These are phyloP conservation scores for Euwallacea fornicatus DNA, from an alignment of 1,140 invertebrate genomes.

Conservation along the genomic window DNA sequence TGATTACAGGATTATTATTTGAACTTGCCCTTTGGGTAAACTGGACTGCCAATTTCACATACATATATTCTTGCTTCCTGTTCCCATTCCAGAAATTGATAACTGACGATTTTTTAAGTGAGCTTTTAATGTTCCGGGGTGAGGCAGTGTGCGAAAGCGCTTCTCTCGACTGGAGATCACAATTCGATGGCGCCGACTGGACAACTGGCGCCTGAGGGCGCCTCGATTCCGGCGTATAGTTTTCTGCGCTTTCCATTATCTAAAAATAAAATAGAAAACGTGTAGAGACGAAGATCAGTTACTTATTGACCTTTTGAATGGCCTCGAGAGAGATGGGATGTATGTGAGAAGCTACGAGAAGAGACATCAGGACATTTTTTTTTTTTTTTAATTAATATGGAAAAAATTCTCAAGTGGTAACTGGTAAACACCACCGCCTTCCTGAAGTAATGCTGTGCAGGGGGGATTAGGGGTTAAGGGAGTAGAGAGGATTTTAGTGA, in stretches of 20 bases:
- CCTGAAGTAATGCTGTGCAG: no score
- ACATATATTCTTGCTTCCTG: constrained; percentile 7
- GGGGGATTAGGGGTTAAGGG: no score
- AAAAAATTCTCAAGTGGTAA: no score
- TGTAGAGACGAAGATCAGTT: neutral
- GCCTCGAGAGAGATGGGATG: no score
- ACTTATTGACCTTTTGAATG: no score
- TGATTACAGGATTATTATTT: neutral
- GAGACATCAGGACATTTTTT: no score
- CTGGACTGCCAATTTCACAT: constrained; percentile 14
- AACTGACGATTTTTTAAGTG: neutral
- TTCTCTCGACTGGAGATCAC: neutral
- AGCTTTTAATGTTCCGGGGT: neutral
- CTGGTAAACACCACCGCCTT: no score
- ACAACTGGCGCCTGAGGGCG: neutral
- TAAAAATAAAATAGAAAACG: constrained; percentile 1
- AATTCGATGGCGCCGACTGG: neutral
- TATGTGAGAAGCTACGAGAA: no score
- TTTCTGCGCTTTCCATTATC: constrained; percentile 7
- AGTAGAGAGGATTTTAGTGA: no score
- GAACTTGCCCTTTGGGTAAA: constrained; percentile 26
- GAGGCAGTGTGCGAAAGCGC: neutral
- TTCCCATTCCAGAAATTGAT: neutral
- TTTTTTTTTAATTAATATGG: no score
- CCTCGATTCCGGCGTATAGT: neutral